phyloP scores from a whole-genome alignment of 2,797 vertebrate species.

The Zalophus californianus region DNA sequence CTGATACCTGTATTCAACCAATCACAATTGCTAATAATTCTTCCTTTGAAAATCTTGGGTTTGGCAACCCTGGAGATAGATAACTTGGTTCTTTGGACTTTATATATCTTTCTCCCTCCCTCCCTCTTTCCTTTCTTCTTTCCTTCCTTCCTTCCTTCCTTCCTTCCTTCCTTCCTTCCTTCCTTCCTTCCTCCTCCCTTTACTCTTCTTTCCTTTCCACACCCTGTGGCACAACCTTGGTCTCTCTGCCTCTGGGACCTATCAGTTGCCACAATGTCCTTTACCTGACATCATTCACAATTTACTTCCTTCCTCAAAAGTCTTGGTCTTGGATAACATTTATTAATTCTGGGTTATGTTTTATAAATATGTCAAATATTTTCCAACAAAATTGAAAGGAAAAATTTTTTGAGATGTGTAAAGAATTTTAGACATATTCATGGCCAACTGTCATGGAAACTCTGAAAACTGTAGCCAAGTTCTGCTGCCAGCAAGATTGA shows the following conservation, averaged over 20 bases:
- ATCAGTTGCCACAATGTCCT: not conserved
- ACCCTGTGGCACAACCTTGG: not conserved
- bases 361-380: constrained; percentile 22
- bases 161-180: not conserved
- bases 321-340: not conserved
- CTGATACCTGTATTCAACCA: not conserved
- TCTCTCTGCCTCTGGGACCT: not conserved
- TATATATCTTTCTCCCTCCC: not conserved
- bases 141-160: not conserved
- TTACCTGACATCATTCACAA: not conserved
- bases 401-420: not conserved
- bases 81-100: not conserved
- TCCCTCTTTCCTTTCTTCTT: not conserved
- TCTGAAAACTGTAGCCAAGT: not conserved
- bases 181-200: not conserved
- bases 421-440: constrained; percentile 10
- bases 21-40: not conserved
- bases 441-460: not conserved
- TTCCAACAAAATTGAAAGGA: constrained; percentile 15
- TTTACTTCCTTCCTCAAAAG: not conserved
- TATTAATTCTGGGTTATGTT: not conserved
- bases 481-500: not conserved
- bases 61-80: not conserved
- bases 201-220: not conserved
- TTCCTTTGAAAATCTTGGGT: not conserved